Evolutionary conservation across 2,113 vertebrate species (phyloP).

Genomic region (Hyla sarda): DNA sequence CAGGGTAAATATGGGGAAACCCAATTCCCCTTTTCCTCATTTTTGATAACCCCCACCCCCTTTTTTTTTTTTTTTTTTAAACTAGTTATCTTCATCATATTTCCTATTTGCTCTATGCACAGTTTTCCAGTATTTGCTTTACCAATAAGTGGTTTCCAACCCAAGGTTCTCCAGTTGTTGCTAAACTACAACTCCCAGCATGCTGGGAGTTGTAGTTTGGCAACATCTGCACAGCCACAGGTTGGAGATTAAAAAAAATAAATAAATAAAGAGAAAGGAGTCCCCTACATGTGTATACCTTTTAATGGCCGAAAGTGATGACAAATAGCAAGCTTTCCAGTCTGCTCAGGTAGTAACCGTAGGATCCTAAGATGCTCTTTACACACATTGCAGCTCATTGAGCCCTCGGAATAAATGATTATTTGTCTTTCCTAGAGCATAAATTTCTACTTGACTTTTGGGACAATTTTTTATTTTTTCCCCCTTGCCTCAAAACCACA

Average conservation of each 20-base stretch:
- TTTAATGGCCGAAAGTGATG: background rate
- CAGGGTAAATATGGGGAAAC: too few species aligned
- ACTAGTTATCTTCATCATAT: too few species aligned
- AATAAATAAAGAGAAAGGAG: background rate
- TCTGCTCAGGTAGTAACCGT: background rate
- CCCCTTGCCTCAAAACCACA: slow-evolving; percentile 27
- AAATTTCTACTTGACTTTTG: slow-evolving; percentile 32
- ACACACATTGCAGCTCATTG: slow-evolving; percentile 17
- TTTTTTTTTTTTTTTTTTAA: too few species aligned
- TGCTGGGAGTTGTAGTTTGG: too few species aligned
- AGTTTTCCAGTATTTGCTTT: too few species aligned
- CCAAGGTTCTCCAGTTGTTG: too few species aligned
- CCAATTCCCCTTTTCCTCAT: too few species aligned
- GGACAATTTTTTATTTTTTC: background rate
- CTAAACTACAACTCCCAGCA: too few species aligned
- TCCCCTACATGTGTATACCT: background rate
- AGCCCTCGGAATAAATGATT: slow-evolving; percentile 29
- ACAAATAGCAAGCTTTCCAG: background rate
- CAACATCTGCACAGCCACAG: too few species aligned
- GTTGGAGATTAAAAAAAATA: background rate
- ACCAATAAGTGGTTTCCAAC: too few species aligned
- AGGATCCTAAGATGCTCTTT: background rate
- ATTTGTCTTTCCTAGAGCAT: slow-evolving; percentile 47
- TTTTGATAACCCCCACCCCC: too few species aligned
- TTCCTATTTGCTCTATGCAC: too few species aligned